Evolutionary conservation across 2,888 invertebrate species (phyloP).

Genomic region (Aplocera efformata): DNA sequence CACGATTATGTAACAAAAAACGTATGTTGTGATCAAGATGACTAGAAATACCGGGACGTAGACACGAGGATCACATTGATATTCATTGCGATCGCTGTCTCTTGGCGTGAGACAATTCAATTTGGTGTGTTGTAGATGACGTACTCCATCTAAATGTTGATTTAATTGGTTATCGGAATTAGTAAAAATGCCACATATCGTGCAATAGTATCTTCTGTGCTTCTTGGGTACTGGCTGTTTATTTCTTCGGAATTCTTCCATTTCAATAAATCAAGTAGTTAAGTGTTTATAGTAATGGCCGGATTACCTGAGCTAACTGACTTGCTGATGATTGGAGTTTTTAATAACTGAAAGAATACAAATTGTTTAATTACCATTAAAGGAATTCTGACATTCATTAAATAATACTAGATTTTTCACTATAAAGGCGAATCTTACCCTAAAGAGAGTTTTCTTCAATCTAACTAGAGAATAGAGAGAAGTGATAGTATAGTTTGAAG

Average conservation of each 20-base stretch:
- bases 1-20: slow-evolving; percentile 54
- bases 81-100: slow-evolving; percentile 37
- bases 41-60: slow-evolving; percentile 55
- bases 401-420: no score
- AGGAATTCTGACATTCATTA: no score
- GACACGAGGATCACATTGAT: slow-evolving; percentile 43
- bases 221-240: slow-evolving; percentile 36
- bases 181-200: slow-evolving; percentile 56
- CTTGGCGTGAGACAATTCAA: slow-evolving; percentile 39
- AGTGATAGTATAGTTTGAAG: no score
- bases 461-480: no score
- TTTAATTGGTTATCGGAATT: slow-evolving; percentile 68
- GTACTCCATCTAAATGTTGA: slow-evolving; percentile 66
- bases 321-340: no score
- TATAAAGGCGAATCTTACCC: no score
- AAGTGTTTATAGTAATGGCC: no score
- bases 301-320: no score
- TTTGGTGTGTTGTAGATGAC: slow-evolving; percentile 56
- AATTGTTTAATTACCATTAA: slow-evolving; percentile 12
- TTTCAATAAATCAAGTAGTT: no score
- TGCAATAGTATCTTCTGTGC: slow-evolving; percentile 55
- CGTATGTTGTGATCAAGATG: slow-evolving; percentile 51
- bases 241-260: slow-evolving; percentile 12
- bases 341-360: no score
- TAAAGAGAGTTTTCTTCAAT: no score